Evolutionary conservation across 2,888 invertebrate species (phyloP), one percentile per base, ranked within the genome.

Genomic region (Dryomyza anilis): DNA sequence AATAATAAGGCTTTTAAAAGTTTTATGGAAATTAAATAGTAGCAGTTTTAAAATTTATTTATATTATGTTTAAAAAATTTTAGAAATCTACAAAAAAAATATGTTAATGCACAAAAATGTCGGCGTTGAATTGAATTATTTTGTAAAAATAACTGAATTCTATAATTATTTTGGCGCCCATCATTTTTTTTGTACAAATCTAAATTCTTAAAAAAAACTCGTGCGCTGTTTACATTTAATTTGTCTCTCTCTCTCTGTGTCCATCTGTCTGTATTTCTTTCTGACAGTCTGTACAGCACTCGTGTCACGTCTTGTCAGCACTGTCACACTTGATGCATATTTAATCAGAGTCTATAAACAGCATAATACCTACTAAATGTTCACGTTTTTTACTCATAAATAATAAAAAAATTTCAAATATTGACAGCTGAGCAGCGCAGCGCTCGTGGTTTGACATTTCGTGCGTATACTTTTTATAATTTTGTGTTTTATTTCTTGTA

Each of bases 361-460:
- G 3, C 19, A 50, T 2, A 2, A 50, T 4, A 16, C 21, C 27
- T 58, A 29, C 23, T 16, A 50, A 60, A 25, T 27, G 16, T 60
- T 16, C 60, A 60, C 52, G 60, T 60, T 60, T 60, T 39, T 25
- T 27, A 50, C 27, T 19, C 50, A 50, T 60, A 52, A 52, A 60
- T 52, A 60, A 50, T 60, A 48, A 60, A 60, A 39, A 60, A 50
- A 60, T 60, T 60, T 50, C 39, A 50, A 52, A 50, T 50, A 60
- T 60, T 60, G 60, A 60, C 60, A 50, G 60, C 33, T 59, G 25
- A 27, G 10, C 58, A 36, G 29, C n/a, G n/a, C n/a, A n/a, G n/a
- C n/a, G n/a, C n/a, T n/a, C n/a, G n/a, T n/a, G n/a, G n/a, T n/a
- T 58, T 33, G 50, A 16, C 60, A 33, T n/a, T 14, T 33, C 10